Evolutionary conservation across 2,888 invertebrate species (phyloP).

Genomic region (Cremastobaeus sp.): DNA sequence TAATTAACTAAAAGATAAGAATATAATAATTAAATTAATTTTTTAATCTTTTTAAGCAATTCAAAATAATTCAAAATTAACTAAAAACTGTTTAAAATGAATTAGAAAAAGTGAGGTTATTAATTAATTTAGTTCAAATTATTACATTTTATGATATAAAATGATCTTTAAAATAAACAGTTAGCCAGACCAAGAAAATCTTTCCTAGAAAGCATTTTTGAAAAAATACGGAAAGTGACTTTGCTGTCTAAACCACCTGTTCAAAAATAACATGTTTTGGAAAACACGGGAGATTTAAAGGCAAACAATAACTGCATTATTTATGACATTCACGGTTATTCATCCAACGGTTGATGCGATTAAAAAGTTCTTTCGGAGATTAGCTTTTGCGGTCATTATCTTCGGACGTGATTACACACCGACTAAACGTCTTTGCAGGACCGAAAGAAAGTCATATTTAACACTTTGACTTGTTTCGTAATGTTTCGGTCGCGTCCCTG

Average conservation of each 20-base stretch:
- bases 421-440: conserved; percentile 30
- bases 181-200: too few species aligned
- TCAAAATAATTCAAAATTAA: too few species aligned
- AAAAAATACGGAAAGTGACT: conserved; percentile 5
- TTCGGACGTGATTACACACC: conserved; percentile 39
- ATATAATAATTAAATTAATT: too few species aligned
- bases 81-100: too few species aligned
- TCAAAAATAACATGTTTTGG: background rate
- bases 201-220: background rate
- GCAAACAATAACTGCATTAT: conserved; percentile 30
- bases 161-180: too few species aligned
- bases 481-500: conserved; percentile 12
- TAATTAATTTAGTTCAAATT: too few species aligned
- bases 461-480: conserved; percentile 35
- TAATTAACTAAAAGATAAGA: too few species aligned
- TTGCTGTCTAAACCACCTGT: conserved; percentile 28
- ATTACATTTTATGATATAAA: too few species aligned
- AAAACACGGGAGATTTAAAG: conserved; percentile 17
- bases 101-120: too few species aligned
- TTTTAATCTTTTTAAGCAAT: too few species aligned
- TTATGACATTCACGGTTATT: conserved; percentile 27
- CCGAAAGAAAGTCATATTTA: conserved; percentile 22
- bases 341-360: conserved; percentile 40
- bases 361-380: conserved; percentile 35
- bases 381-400: conserved; percentile 35